Conservation (phyloP, 2,888 invertebrate genomes). For the Papilio protenor region DNA sequence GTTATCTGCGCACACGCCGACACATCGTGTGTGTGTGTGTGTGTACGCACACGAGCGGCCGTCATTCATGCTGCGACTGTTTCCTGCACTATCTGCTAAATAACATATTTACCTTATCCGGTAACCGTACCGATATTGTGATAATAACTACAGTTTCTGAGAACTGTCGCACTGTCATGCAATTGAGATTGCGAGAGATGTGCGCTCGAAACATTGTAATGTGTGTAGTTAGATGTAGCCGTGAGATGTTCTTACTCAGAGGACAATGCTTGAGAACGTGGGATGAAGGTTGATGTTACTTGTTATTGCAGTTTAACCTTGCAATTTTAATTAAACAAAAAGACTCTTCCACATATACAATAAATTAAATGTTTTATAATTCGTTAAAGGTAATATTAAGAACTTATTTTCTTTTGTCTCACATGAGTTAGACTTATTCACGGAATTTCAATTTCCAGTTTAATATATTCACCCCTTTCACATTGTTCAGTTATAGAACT, state of each 20-base stretch:
- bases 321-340: not conserved
- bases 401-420: not conserved
- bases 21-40: not conserved
- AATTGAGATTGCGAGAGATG: not conserved
- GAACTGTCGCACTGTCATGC: not conserved
- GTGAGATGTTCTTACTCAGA: not conserved
- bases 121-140: constrained; percentile 6
- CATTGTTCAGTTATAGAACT: not conserved
- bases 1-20: not conserved
- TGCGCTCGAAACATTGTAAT: not conserved
- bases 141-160: not conserved
- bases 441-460: constrained; percentile 2
- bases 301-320: too few species aligned
- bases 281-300: too few species aligned
- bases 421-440: not conserved
- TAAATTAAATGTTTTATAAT: not conserved
- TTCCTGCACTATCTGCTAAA: constrained; percentile 5
- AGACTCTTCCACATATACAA: not conserved
- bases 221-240: not conserved
- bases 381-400: not conserved
- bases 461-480: constrained; percentile 15
- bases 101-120: constrained; percentile 12
- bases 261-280: too few species aligned
- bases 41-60: not conserved
- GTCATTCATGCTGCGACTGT: constrained; percentile 15